Conservation (phyloP, 1,140 invertebrate genomes). For the Brachionus paranguensis region DNA sequence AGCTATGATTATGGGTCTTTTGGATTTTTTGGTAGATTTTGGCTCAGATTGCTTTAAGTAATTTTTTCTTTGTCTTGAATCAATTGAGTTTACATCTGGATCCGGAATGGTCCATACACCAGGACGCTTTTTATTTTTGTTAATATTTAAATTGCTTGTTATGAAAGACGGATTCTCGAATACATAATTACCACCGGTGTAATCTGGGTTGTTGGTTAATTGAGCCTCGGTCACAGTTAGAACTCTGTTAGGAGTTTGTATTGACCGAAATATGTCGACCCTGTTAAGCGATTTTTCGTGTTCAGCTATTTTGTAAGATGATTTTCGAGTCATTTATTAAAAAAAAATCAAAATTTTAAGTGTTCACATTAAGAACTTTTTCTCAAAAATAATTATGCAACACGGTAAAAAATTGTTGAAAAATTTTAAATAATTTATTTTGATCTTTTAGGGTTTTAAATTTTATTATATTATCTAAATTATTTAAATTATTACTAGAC, state of each 20-base stretch:
- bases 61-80: neutral
- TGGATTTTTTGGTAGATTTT: neutral
- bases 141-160: neutral
- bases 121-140: neutral
- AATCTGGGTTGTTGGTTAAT: neutral
- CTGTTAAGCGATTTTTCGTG: constrained; percentile 1
- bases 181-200: neutral
- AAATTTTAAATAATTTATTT: neutral
- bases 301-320: constrained; percentile 5
- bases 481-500: neutral
- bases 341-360: neutral
- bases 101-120: neutral
- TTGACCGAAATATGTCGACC: neutral
- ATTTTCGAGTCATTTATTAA: neutral
- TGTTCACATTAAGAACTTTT: neutral
- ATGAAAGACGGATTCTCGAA: constrained; percentile 4
- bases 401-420: neutral
- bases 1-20: neutral
- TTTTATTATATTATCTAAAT: neutral
- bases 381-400: neutral
- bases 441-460: neutral
- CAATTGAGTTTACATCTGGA: neutral
- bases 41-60: neutral
- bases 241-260: neutral
- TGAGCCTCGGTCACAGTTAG: neutral